phyloP scores from a whole-genome alignment of 2,113 vertebrate genomes.

The Chlorodrepanis virens region DNA sequence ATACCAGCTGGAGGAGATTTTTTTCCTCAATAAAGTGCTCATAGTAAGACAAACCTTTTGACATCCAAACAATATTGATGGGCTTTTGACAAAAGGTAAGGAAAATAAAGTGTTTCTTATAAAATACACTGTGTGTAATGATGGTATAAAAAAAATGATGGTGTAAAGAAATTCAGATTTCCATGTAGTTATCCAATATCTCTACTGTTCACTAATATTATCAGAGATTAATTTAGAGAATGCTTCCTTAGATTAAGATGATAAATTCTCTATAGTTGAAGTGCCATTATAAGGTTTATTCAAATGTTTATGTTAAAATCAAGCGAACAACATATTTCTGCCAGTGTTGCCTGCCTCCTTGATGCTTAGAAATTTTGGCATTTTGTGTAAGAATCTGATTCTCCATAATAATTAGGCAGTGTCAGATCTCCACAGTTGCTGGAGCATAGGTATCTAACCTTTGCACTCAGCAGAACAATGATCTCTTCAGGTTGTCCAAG shows the following conservation, averaged over 20 bases:
- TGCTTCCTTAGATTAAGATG: neutral
- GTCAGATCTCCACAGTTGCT: neutral
- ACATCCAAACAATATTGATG: neutral
- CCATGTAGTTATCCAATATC: neutral
- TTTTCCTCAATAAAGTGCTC: neutral
- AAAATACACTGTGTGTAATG: neutral
- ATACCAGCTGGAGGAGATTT: neutral
- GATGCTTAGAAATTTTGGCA: neutral
- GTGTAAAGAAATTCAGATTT: neutral
- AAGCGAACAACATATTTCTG: neutral
- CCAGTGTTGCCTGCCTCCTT: neutral
- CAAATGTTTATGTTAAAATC: neutral
- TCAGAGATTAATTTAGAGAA: neutral
- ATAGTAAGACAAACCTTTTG: neutral
- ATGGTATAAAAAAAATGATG: neutral
- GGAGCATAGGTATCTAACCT: conserved; percentile 20
- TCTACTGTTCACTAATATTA: neutral
- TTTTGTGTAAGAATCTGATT: neutral
- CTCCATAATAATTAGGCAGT: neutral
- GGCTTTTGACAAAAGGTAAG: neutral
- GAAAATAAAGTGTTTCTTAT: neutral
- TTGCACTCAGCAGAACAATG: conserved; percentile 10
- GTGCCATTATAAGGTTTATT: neutral
- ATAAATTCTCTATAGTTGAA: neutral
- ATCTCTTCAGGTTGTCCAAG: conserved; percentile 38